Base-by-base conservation (phyloP, 2,888 invertebrate species). In the Eueremaeus valkanovi region DNA sequence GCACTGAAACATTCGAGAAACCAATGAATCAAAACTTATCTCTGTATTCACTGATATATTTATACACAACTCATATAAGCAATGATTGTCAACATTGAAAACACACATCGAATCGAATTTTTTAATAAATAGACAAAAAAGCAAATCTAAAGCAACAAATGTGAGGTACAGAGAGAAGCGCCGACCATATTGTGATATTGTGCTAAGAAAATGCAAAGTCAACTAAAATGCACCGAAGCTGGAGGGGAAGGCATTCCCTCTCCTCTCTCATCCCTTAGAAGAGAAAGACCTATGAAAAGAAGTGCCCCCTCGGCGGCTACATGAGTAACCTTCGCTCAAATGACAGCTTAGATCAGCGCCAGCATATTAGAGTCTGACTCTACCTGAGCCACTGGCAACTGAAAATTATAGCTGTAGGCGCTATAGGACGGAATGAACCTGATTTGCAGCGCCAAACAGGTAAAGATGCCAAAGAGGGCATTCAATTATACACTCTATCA, bases 191-290 rank as follows among this genome's bases (percentile, higher is more conserved):
- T 63, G 63, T 55, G 55, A 55, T 16, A 24, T 21, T 55, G 55
- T 31, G 29, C n/a, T 63, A 63, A 63, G 63, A 63, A 51, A 63
- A 63, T 29, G 63, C 63, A 33, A 63, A 63, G 63, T 63, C 63
- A 63, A 31, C 63, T 33, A 63, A 63, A 58, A 63, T 11, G 63
- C 63, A 63, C 63, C 63, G 63, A 63, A 63, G 6, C n/a, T 58
- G 21, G 9, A 63, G 63, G 63, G 63, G 63, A 63, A 63, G 63
- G 63, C 63, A 63, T 63, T 18, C 16, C 6, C 63, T 31, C 31
- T 63, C 8, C 63, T 63, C 63, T 63, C 16, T 58, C 21, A 8
- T 58, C 2, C 3, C 27, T n/a, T 27, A 24, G 6, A 3, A 13
- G 29, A n/a, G n/a, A n/a, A n/a, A 33, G 5, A 31, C 63, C 63